Evolutionary conservation across 2,797 vertebrate genomes (phyloP).

Genomic region (Rachycentron canadum): DNA sequence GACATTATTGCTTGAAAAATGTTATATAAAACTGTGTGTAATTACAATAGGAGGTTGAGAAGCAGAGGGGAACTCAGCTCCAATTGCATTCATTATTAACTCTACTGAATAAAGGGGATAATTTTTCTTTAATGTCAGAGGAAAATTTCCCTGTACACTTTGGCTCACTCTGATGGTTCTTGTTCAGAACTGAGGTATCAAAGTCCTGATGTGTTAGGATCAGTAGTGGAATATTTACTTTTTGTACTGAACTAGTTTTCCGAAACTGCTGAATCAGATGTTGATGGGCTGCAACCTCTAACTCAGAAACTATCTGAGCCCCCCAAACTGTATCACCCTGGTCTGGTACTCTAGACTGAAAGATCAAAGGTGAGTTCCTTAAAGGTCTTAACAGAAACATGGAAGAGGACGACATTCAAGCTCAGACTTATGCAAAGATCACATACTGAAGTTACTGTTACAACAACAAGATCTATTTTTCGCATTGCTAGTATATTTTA

Average conservation of each 20-base stretch:
- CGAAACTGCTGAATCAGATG: constrained; percentile 31
- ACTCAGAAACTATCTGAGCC: constrained; percentile 45
- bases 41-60: constrained; percentile 38
- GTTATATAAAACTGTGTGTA: constrained; percentile 37
- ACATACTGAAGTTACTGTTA: neutral
- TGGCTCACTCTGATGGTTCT: neutral
- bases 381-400: constrained; percentile 60
- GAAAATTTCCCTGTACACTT: constrained; percentile 2
- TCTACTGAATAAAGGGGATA: constrained; percentile 10
- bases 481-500: constrained; percentile 7
- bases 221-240: constrained; percentile 21
- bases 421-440: constrained; percentile 19
- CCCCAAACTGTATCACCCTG: constrained; percentile 32
- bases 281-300: neutral
- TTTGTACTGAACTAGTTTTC: constrained; percentile 8
- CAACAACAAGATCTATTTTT: constrained; percentile 1
- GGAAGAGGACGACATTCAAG: constrained; percentile 12
- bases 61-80: constrained; percentile 12
- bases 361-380: constrained; percentile 76
- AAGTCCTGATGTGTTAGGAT: constrained; percentile 12
- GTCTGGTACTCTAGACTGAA: constrained; percentile 57
- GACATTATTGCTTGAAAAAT: constrained; percentile 48
- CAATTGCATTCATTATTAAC: constrained; percentile 38
- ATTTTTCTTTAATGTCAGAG: constrained; percentile 11
- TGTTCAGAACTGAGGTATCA: constrained; percentile 3